Evolutionary conservation across 2,113 vertebrate species (phyloP), one percentile per base, ranked within the genome.

Genomic region (Ciconia boyciana): DNA sequence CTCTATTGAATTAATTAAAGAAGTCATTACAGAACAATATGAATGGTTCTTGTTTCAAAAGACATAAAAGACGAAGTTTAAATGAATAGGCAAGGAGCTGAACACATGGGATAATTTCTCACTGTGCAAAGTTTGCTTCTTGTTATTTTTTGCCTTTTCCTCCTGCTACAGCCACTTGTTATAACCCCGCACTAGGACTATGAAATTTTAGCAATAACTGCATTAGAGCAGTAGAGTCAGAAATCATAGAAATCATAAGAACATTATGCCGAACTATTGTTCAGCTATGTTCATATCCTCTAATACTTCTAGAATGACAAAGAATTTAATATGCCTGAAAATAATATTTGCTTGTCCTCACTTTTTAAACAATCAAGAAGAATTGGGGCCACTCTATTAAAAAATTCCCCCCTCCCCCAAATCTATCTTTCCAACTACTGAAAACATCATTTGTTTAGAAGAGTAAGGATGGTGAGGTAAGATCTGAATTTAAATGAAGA

Each of bases 391-490:
- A 75, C 68, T 44, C 26, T n/a, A 4, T n/a, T 83, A 61, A 77
- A 72, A 76, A 48, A 16, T 11, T 32, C 5, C 3, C 0, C 6
- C 8, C 12, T 64, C 14, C 5, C 14, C 12, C 6, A 31, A 1
- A 74, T 77, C 10, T 46, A 6, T 41, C 21, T 46, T 80, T 90
- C 10, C 3, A 68, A 20, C 15, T 72, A 51, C 57, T 28, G 44
- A 69, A 74, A 81, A 26, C 2, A 75, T 17, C 0, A 28, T 82
- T 74, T 62, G 3, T 71, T 82, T 71, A 43, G 14, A 77, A 78
- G 32, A n/a, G 13, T 54, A 64, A 28, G 25, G 62, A 32, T 54
- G 39, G 6, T 24, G 21, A 79, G n/a, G 46, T 54, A 44, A n/a
- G 0, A 57, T 43, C 21, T 74, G 46, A 62, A 49, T 65, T 43